Base-by-base conservation (phyloP, 2,797 vertebrate species). In the Oreochromis mossambicus region DNA sequence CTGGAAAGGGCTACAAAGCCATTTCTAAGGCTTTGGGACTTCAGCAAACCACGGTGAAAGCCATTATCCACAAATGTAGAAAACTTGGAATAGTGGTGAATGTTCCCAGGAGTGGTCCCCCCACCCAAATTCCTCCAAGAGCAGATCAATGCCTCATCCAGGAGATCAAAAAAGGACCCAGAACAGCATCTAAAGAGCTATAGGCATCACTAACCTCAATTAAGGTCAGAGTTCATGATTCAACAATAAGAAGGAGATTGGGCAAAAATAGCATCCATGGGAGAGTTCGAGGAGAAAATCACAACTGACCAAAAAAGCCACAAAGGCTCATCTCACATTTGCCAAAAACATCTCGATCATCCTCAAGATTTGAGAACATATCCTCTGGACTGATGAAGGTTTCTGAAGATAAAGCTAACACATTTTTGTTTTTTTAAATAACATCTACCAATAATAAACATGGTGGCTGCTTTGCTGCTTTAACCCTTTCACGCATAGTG, bases 371-470 rank as follows among this genome's bases (percentile, higher is more conserved):
- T 63, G 32, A 63, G 10, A 63, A 38, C 58, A 38, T 38, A 63
- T 38, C 19, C 19, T 63, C 34, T 63, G 34, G 34, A 63, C 19
- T 21, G 58, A 63, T 63, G 58, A 3, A 63, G 11, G 19, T 38
- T 63, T 63, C 38, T 63, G 58, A 63, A 63, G 34, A 36, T 38
- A 66, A 41, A 41, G 38, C 61, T 66, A 41, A 14, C 34, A 61
- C 15, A 0, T 34, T 61, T 61, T 61, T 19, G 0, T 56, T 5
- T 17, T 32, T 2, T 0, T 1, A 58, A 66, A 24, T 41, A 24
- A 68, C 63, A 24, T 68, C 36, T 41, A 43, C 36, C 63, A 43
- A 68, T 7, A 43, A 15, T 14, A 46, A 14, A 46, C 13, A 14
- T 24, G 63, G 63, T 68, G 7, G 36, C 63, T 43, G 8, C 63